A percentile compares a stretch with the other conserved stretches of the same genome.
Evolutionary conservation across 1,140 invertebrate genomes (phyloP).

Genomic region (Hycleus cichorii): DNA sequence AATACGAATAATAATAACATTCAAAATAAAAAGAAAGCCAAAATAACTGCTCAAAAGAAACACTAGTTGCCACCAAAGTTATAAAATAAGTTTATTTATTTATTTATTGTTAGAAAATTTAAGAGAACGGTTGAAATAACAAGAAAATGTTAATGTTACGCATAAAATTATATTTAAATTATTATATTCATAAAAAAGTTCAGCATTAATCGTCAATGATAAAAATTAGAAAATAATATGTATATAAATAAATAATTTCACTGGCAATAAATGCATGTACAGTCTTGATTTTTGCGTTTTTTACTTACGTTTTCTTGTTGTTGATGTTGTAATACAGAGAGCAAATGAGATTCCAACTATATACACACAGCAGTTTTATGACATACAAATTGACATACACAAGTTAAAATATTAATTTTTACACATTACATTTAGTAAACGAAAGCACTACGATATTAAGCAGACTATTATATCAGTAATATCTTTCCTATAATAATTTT

Average conservation of each 20-base stretch:
- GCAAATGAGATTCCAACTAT: constrained; percentile 25
- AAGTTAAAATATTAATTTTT: constrained; percentile 23
- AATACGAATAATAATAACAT: background rate
- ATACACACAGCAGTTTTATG: constrained; percentile 24
- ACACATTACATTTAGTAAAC: constrained; percentile 27
- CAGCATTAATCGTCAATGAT: constrained; percentile 21
- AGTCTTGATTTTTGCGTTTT: constrained; percentile 30
- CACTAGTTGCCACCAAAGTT: constrained; percentile 28
- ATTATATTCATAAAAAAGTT: constrained; percentile 16
- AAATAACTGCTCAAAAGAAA: constrained; percentile 19
- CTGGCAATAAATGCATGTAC: constrained; percentile 33
- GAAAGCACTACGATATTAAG: constrained; percentile 23
- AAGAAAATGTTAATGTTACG: constrained; percentile 1
- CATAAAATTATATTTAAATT: constrained; percentile 20
- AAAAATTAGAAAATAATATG: constrained; percentile 6
- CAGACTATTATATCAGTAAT: constrained; percentile 16
- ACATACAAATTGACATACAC: constrained; percentile 31
- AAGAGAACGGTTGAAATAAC: background rate
- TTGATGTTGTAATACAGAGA: constrained; percentile 21
- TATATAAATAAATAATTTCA: constrained; percentile 34
- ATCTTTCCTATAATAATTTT: constrained; percentile 14
- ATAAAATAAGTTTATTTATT: constrained; percentile 25
- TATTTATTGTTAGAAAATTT: constrained; percentile 11
- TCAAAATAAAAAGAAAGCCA: constrained; percentile 10
- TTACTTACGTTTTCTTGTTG: constrained; percentile 14